Conservation (phyloP, 2,888 invertebrate species). For the Serrognathus titanus region DNA sequence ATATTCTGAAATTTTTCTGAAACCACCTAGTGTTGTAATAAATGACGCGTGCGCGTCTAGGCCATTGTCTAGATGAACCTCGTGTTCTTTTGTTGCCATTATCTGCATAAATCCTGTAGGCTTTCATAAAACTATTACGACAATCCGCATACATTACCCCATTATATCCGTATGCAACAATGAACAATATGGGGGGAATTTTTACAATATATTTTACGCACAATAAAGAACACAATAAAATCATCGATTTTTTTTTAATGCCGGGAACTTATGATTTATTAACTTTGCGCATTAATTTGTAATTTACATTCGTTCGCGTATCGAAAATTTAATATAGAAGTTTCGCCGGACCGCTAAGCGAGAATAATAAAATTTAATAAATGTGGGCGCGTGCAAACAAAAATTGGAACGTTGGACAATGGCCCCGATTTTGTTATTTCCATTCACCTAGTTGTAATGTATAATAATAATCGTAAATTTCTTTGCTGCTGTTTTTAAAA, state of each 20-base stretch:
- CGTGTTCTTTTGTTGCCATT: conserved; percentile 37
- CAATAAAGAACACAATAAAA: conserved; percentile 22
- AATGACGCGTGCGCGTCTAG: conserved; percentile 26
- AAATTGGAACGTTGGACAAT: neutral
- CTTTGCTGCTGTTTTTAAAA: no score
- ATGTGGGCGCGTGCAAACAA: neutral
- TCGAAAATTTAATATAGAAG: conserved; percentile 9
- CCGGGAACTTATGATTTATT: conserved; percentile 9
- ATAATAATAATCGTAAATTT: no score
- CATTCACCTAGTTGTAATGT: no score
- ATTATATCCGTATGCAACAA: conserved; percentile 28
- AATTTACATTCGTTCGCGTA: no score
- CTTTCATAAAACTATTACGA: conserved; percentile 38
- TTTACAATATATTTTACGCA: conserved; percentile 30
- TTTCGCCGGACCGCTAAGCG: neutral
- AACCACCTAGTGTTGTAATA: conserved; percentile 3
- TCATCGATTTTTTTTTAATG: conserved; percentile 7
- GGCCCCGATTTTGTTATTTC: no score
- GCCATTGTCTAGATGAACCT: conserved; percentile 32
- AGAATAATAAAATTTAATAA: conserved; percentile 6
- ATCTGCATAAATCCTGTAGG: conserved; percentile 37
- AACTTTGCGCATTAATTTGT: conserved; percentile 4
- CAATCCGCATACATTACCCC: conserved; percentile 34
- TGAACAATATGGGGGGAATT: conserved; percentile 27
- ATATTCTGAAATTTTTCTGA: no score